Evolutionary conservation across 2,888 invertebrate genomes (phyloP), one percentile per base, ranked within the genome.

Genomic region (Drosophila putrida): DNA sequence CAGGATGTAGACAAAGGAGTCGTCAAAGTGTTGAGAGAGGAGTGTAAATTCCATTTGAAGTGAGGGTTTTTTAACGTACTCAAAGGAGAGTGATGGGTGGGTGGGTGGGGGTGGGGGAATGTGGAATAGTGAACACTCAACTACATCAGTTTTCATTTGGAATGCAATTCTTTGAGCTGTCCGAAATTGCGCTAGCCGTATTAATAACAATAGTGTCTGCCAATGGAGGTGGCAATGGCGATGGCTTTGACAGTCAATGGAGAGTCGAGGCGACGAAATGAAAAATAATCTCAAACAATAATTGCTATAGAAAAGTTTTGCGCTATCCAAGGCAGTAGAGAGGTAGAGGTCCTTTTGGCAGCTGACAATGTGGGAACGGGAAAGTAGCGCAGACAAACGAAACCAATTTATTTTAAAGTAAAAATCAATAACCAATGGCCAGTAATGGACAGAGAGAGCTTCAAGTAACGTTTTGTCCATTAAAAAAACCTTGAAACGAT

Each of bases 331-430:
- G 43, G 13, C 6, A 10, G 6, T 8, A 31, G 31, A 9, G 25
- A 13, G 44, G n/a, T 25, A n/a, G 4, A 13, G 38, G 38, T 15
- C 20, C 58, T 31, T 47, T 58, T 47, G 47, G 35, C 47, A 47
- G 47, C 47, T 47, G 57, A 8, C 38, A 35, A 27, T 25, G 35
- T 8, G 33, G 10, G 33, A 6, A 8, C 27, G 28, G 41, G 11
- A 67, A 36, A 60, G 72, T 65, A 63, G 38, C 55, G 66, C 81
- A 73, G 87, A 87, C 82, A 88, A 85, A 85, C 88, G 88, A 85
- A 85, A 88, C 86, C 85, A 88, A 85, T 85, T 85, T 85, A 88
- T 85, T 88, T 85, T 71, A 75, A 80, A 88, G 88, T 88, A 78
- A 88, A 85, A 85, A 85, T 85, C 85, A 85, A 85, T 85, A 85